Base-by-base conservation (phyloP, 2,888 invertebrate genomes). In the Laothoe populi region DNA sequence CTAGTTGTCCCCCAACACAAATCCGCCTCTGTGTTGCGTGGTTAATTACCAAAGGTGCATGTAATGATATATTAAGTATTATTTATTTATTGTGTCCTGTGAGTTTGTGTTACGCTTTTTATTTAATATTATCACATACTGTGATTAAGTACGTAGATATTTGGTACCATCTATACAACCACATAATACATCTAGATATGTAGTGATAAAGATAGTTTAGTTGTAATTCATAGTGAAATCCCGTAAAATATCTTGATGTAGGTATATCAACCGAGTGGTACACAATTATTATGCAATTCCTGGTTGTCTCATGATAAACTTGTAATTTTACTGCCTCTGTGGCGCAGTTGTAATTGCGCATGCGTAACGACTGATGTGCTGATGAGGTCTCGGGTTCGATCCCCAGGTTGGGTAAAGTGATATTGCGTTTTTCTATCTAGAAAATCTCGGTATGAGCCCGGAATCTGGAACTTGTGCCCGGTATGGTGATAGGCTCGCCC, bases 91-190 rank as follows among this genome's bases (percentile, higher is more conserved):
- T 94, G 93, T 95, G 94, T 94, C 94, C 94, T 95, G 94, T 94
- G 94, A 91, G 78, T 81, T 88, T 91, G 90, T 94, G 94, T 93
- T 94, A 88, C 88, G 93, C 94, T 95, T 94, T 85, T 88, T 90
- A 88, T 86, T 82, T 82, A 72, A 73, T 75, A 71, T 72, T 67
- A 53, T 53, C 70, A 71, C 69, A 70, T 73, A 65, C 66, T 70
- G 64, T 67, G 63, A 62, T 57, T 76, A 72, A 74, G 67, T 77
- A 70, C 65, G 71, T 79, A 71, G 63, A 40, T 49, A 67, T 60
- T 35, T 53, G 48, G 60, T 45, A 53, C 61, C 61, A 63, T n/a
- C n/a, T n/a, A n/a, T 35, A 38, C 38, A 38, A 38, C 10, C 38
- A 16, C 31, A 49, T 49, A 40, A 16, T 10, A 60, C 40, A 40